A percentile compares a stretch with the other conserved stretches of the same genome.
These are phyloP conservation scores for Rhagium mordax DNA, from an alignment of 2,888 invertebrate genomes.

Conservation along the genomic window DNA sequence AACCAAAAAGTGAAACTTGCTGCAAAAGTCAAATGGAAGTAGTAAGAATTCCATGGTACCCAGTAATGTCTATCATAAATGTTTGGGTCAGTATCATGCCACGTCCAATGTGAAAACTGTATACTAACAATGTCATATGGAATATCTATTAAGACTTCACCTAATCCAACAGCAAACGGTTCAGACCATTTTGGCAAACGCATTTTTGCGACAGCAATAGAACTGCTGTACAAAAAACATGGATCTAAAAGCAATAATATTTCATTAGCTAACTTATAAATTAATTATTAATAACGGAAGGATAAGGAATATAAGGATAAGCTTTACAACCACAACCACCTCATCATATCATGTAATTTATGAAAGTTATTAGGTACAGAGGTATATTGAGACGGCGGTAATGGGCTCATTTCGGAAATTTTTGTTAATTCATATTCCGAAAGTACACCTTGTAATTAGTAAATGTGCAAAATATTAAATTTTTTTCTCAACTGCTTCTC, in stretches of 20 bases:
- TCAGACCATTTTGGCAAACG: constrained; percentile 75
- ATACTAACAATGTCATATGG: constrained; percentile 87
- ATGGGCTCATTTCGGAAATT: too few species aligned
- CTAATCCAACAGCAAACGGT: constrained; percentile 80
- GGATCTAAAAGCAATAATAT: constrained; percentile 68
- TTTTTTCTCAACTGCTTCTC: too few species aligned
- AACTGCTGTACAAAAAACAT: constrained; percentile 76
- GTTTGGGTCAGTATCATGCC: constrained; percentile 85
- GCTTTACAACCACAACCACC: too few species aligned
- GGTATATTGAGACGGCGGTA: too few species aligned
- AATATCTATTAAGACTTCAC: constrained; percentile 81
- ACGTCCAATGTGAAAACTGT: constrained; percentile 87
- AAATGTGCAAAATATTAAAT: too few species aligned
- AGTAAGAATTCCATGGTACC: constrained; percentile 90
- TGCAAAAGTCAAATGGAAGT: constrained; percentile 85
- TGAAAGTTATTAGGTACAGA: too few species aligned
- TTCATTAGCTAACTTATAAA: too few species aligned
- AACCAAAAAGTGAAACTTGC: constrained; percentile 82
- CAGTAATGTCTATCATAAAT: constrained; percentile 83
- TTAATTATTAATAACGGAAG: too few species aligned
- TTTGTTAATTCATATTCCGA: too few species aligned
- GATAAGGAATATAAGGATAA: too few species aligned
- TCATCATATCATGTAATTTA: too few species aligned
- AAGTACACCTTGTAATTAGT: too few species aligned
- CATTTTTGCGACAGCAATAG: constrained; percentile 73